Base-by-base conservation (phyloP, 2,888 invertebrate genomes). In the Cantharis lateralis region DNA sequence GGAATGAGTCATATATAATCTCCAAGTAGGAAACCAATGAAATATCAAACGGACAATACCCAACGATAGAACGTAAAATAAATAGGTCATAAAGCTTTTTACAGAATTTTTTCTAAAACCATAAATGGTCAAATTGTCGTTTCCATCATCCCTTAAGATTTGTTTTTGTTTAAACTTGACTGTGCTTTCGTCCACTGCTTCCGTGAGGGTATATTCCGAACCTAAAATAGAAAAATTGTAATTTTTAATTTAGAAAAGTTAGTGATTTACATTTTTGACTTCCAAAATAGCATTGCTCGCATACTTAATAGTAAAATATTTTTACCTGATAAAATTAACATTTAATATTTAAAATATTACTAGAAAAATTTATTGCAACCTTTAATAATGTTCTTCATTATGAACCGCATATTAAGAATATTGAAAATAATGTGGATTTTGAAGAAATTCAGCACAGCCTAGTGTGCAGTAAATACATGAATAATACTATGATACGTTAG, bases 11-110 rank as follows among this genome's bases (percentile, higher is more conserved):
- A 92, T 91, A 80, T 92, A 90, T 13, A 98, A 89, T 87, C 93
- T 91, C 91, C 93, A 93, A 77, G 93, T 93, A 0, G 96, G 96
- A 84, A 93, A 92, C 98, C 98, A 98, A 87, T 97, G 96, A 89
- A 96, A 94, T 80, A 97, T 87, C 82, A 98, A 91, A 79, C 95
- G 91, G 1, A 98, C 91, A 0, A 96, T 86, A 10, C 97, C 97
- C 28, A 91, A 91, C 1, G 95, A 93, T 68, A 95, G 79, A 26
- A 93, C 83, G 20, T 95, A 93, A 24, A 91, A 86, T 28, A 92
- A 83, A 90, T 93, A 93, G 11, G 91, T 91, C 64, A 92, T 77
- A 62, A 89, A 82, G 15, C 89, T 89, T 82, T 91, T 89, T 85
- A 90, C 88, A 83, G 89, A 87, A 83, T 90, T 91, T 81, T 89